Evolutionary conservation across 2,113 vertebrate genomes (phyloP).

Genomic region (Saccopteryx leptura): DNA sequence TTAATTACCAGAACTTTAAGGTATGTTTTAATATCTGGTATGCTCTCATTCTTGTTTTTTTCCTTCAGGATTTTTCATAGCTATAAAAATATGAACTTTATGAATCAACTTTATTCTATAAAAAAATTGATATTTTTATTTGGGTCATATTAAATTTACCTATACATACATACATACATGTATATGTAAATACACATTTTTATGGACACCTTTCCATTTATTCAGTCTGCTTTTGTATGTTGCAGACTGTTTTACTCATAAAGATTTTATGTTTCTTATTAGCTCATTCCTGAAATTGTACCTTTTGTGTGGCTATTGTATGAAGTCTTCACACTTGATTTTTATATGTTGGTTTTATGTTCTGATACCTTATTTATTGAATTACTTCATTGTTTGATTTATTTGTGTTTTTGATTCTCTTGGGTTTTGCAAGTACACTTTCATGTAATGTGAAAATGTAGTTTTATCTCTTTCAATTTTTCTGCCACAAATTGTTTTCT

Average conservation of each 20-base stretch:
- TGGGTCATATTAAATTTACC: background rate
- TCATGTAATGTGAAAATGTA: conserved; percentile 12
- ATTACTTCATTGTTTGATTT: conserved; percentile 36
- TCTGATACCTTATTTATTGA: background rate
- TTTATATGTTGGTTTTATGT: conserved; percentile 30
- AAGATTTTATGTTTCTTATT: conserved; percentile 28
- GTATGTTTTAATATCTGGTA: background rate
- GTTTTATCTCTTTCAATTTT: conserved; percentile 8
- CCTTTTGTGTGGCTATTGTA: background rate
- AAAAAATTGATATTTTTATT: conserved; percentile 15
- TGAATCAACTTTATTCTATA: conserved; percentile 9
- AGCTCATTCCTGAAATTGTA: conserved; percentile 38
- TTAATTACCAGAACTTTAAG: conserved; percentile 13
- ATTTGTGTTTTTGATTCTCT: conserved; percentile 24
- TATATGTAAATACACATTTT: background rate
- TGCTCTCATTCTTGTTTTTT: background rate
- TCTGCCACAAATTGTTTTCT: conserved; percentile 2
- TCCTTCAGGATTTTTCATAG: background rate
- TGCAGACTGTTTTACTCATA: conserved; percentile 15
- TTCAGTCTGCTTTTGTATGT: background rate
- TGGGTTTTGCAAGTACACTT: conserved; percentile 30
- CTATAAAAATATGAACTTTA: background rate
- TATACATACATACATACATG: background rate
- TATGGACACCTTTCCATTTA: background rate
- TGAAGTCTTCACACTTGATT: conserved; percentile 39